Evolutionary conservation across 1,140 invertebrate species (phyloP).

Genomic region (Tenebrio molitor): DNA sequence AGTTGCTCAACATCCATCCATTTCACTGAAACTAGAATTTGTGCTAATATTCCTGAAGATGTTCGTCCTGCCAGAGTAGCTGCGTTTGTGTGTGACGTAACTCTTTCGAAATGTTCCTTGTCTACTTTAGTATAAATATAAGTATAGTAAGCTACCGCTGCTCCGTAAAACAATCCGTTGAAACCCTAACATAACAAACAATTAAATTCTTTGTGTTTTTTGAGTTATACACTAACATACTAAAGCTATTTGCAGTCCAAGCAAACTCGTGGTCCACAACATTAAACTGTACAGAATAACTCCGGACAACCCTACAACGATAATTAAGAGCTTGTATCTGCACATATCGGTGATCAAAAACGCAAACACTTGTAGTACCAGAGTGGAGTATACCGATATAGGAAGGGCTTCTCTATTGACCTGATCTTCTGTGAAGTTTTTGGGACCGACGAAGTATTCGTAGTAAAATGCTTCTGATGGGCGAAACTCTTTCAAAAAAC

Average conservation of each 20-base stretch:
- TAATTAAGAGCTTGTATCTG: conserved; percentile 88
- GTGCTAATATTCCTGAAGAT: conserved; percentile 73
- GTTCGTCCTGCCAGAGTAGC: conserved; percentile 78
- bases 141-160: conserved; percentile 92
- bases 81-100: conserved; percentile 80
- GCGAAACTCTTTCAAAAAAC: conserved; percentile 83
- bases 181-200: no score
- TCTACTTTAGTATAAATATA: conserved; percentile 95
- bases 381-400: conserved; percentile 81
- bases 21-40: conserved; percentile 73
- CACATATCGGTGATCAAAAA: conserved; percentile 86
- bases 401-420: conserved; percentile 82
- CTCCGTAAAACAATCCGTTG: conserved; percentile 87
- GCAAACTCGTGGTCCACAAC: conserved; percentile 77
- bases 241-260: no score
- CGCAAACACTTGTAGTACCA: conserved; percentile 78
- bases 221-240: no score
- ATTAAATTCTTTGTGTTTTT: no score
- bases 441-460: conserved; percentile 75
- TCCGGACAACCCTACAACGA: conserved; percentile 79
- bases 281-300: conserved; percentile 79
- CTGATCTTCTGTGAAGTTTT: conserved; percentile 78
- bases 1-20: conserved; percentile 76
- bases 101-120: conserved; percentile 78
- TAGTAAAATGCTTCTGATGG: no score